Conservation (phyloP, 2,113 vertebrate genomes). For the Hemichromis elongatus region DNA sequence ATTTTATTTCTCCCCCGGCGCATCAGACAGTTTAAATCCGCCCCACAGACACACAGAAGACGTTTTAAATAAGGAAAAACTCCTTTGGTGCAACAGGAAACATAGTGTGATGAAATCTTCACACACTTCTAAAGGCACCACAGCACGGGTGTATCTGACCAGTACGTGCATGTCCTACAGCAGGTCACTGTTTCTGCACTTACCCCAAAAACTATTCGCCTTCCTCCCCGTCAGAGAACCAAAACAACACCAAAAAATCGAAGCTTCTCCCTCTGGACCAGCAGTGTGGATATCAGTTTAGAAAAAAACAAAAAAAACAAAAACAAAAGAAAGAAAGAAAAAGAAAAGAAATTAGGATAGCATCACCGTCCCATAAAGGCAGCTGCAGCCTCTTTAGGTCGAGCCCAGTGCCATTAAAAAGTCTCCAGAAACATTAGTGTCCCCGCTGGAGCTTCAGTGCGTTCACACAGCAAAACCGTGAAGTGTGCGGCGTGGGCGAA, state of each 20-base stretch:
- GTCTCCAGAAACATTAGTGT: conserved; percentile 1
- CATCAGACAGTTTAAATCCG: neutral
- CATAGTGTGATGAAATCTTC: neutral
- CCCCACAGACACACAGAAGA: neutral
- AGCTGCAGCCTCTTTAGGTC: neutral
- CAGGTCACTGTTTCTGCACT: conserved; percentile 32
- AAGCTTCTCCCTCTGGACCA: neutral
- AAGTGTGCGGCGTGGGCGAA: neutral
- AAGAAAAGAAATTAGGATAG: neutral
- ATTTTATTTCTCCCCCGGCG: neutral
- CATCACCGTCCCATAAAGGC: conserved; percentile 39
- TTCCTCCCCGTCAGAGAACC: neutral
- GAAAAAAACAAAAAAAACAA: neutral
- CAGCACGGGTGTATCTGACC: neutral
- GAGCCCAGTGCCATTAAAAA: neutral
- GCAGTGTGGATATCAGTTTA: neutral
- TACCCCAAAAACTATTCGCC: conserved; percentile 38
- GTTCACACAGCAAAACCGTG: neutral
- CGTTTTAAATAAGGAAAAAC: neutral
- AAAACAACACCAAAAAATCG: neutral
- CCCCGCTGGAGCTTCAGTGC: neutral
- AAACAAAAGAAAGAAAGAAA: neutral
- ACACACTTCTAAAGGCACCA: neutral
- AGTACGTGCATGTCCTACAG: conserved; percentile 30
- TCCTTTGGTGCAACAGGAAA: neutral